Evolutionary conservation across 35 echinoderm and acorn worm genomes (phyloP), one percentile per base, ranked within the genome.

Genomic region (Holothuria glaberrima): DNA sequence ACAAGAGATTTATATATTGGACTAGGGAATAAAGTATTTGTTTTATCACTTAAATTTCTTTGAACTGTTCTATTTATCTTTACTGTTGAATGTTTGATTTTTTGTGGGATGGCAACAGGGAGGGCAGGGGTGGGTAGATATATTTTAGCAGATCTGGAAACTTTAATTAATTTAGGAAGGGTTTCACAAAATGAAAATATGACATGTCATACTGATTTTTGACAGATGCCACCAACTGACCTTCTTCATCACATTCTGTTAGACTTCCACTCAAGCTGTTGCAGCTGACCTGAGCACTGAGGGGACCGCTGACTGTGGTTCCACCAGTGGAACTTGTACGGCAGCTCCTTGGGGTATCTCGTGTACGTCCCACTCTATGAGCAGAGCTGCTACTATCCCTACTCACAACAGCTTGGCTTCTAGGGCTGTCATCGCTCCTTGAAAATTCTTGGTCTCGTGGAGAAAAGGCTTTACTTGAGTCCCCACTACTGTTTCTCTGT

Each of bases 181-280:
- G 36, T 2, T 41, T 41, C 36, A 41, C 7, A 7, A 41, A 4
- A 41, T 41, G 2, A 41, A 41, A 41, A 7, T 41, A 41, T 41
- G 7, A 41, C 36, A 41, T 7, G 7, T 41, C 7, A 41, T 41
- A n/a, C n/a, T n/a, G 36, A 7, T 4, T 41, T 41, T 7, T 41
- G 50, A 54, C 13, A 54, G 50, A 9, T 54, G 13, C 0, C 24
- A 67, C 10, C 44, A 16, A 58, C 35, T 85, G 18, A 95, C 90
- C 95, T 92, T 97, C 90, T 70, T 99, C 97, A 93, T 99, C 97
- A 75, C 89, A 90, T 56, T 96, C 94, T 48, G 87, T 92, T 3
- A 86, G 48, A 61, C 94, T 96, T 21, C 94, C 94, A 65, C 86
- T 94, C 29, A 88, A 82, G 86, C 94, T 97, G 52, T 88, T 90